Conservation (phyloP, 2,888 invertebrate species). For the Helleia helle region DNA sequence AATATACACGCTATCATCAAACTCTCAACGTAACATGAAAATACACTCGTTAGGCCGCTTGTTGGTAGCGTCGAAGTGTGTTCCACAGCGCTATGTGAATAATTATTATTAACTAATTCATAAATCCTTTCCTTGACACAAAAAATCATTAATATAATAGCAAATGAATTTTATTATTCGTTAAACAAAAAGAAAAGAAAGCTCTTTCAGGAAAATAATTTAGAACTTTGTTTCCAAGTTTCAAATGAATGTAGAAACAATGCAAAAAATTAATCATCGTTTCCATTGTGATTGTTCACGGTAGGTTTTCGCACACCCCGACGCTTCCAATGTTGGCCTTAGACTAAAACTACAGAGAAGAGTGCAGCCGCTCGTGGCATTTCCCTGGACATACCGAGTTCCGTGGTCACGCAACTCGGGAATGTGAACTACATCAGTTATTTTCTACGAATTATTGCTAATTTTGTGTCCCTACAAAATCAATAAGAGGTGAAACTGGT, state of each 20-base stretch:
- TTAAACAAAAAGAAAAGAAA: too few species aligned
- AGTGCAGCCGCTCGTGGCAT: constrained; percentile 29
- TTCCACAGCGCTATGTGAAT: neutral
- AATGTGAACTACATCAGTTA: constrained; percentile 39
- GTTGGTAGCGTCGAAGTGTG: neutral
- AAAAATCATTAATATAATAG: too few species aligned
- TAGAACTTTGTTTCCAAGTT: too few species aligned
- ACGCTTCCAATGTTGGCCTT: constrained; percentile 2
- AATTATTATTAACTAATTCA: neutral
- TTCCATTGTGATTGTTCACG: neutral
- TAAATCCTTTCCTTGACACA: too few species aligned
- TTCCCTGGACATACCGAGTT: constrained; percentile 9
- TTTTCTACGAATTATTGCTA: constrained; percentile 52
- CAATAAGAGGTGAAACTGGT: constrained; percentile 23
- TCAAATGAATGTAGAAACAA: too few species aligned
- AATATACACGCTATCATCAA: constrained; percentile 60
- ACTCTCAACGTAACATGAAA: constrained; percentile 51
- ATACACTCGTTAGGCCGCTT: constrained; percentile 32
- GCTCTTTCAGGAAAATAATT: too few species aligned
- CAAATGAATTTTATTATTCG: too few species aligned
- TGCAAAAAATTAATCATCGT: too few species aligned
- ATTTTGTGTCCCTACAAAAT: constrained; percentile 42
- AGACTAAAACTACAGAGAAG: constrained; percentile 42
- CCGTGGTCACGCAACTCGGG: constrained; percentile 18
- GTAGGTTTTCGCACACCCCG: neutral